Evolutionary conservation across 1,140 invertebrate species (phyloP), one percentile per base, ranked within the genome.

Genomic region (Meloidogyne floridensis): DNA sequence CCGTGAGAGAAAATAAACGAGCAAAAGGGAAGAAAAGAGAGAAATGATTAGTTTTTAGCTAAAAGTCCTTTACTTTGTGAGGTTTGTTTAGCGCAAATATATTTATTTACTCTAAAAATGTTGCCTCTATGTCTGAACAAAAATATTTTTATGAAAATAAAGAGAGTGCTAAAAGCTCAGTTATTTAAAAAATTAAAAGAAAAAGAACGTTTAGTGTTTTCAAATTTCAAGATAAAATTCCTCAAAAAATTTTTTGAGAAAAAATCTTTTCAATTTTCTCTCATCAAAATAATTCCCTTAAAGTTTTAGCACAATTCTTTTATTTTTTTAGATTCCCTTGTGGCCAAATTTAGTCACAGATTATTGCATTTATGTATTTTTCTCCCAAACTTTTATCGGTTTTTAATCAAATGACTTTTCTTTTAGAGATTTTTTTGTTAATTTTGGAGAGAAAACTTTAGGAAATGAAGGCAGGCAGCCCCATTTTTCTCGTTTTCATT

Each of bases 311-410:
- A n/a, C 10, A 4, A n/a, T 18, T n/a, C 32, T 32, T 65, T 65
- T 65, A n/a, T 65, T n/a, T 65, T 51, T 65, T 65, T 65, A n/a
- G 15, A 65, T 65, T n/a, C n/a, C n/a, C 59, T 65, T 65, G 59
- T 65, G 59, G 59, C 5, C n/a, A n/a, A 65, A 65, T 65, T n/a
- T 65, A n/a, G 15, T 18, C 15, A n/a, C 59, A 65, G 7, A 65
- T 65, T 65, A 65, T 65, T 65, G 15, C 59, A 65, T 65, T 65
- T 65, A 15, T 32, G 32, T 32, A 32, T 32, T 47, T 47, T 47
- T 8, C 7, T 47, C 7, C 47, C 56, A 15, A 65, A 65, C n/a
- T n/a, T n/a, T 65, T 65, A 65, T 65, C 59, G 59, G 59, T 6
- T 65, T 65, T 65, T 65, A 65, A 65, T 65, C 4, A 65, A 65